Conservation (phyloP, 2,888 invertebrate species). For the Agrochola lota region DNA sequence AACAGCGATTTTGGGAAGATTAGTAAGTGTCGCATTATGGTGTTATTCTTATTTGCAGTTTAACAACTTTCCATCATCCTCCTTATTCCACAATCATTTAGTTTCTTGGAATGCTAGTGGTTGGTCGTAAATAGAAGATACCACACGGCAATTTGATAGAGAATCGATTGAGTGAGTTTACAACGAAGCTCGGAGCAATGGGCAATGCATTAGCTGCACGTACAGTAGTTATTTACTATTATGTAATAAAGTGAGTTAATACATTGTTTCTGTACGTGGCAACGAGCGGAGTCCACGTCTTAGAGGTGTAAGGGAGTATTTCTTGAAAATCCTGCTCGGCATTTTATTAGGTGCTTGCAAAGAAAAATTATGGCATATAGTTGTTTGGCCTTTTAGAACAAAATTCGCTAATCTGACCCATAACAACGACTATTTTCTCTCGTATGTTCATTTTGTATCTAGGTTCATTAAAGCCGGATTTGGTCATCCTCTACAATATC, state of each 20-base stretch:
- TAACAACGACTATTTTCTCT: not conserved
- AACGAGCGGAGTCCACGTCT: slow-evolving; percentile 25
- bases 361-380: slow-evolving; percentile 33
- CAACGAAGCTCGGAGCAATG: slow-evolving; percentile 37
- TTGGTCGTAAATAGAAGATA: slow-evolving; percentile 37
- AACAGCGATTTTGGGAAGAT: slow-evolving; percentile 20
- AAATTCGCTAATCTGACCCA: no score
- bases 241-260: slow-evolving; percentile 61
- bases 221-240: slow-evolving; percentile 59
- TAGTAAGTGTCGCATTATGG: not conserved
- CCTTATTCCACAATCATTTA: slow-evolving; percentile 24
- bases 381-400: not conserved
- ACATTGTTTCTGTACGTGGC: slow-evolving; percentile 58
- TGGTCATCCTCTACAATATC: not conserved
- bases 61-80: slow-evolving; percentile 10
- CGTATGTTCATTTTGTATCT: not conserved
- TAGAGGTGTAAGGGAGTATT: slow-evolving; percentile 33
- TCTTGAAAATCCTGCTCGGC: slow-evolving; percentile 30
- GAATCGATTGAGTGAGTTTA: slow-evolving; percentile 53
- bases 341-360: slow-evolving; percentile 31
- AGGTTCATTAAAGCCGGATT: not conserved
- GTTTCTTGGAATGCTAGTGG: slow-evolving; percentile 31
- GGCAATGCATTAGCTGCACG: slow-evolving; percentile 51
- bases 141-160: slow-evolving; percentile 49
- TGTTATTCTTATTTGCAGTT: slow-evolving; percentile 14